These are phyloP conservation scores for Ispidina picta DNA, from an alignment of 2,797 vertebrate species.

Conservation along the genomic window DNA sequence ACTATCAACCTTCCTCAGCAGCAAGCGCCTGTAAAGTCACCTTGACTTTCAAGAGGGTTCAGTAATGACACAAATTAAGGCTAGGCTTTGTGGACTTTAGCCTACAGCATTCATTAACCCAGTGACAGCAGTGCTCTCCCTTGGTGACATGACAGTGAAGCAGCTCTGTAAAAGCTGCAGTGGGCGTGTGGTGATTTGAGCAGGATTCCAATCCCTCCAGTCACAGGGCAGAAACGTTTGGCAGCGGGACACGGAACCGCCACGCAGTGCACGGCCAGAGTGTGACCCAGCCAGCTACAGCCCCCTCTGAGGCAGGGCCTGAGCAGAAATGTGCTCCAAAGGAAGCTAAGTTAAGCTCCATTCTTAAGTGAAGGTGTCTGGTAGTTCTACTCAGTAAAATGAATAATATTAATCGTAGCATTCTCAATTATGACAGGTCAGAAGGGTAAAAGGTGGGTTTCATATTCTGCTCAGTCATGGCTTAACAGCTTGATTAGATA, in stretches of 20 bases:
- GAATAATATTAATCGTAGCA: neutral
- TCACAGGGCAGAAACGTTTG: neutral
- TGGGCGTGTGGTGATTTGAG: slow-evolving; percentile 27
- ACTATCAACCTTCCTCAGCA: neutral
- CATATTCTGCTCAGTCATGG: neutral
- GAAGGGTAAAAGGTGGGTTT: neutral
- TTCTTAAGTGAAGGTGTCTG: neutral
- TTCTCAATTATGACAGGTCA: neutral
- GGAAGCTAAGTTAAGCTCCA: neutral
- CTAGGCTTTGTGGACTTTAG: neutral
- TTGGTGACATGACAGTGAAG: neutral
- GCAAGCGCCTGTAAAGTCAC: neutral
- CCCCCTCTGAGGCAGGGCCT: neutral
- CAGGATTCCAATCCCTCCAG: slow-evolving; percentile 40
- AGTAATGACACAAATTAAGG: neutral
- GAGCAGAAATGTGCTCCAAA: neutral
- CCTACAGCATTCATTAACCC: neutral
- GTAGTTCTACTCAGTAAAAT: neutral
- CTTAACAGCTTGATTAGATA: neutral
- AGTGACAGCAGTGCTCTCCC: neutral
- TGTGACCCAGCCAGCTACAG: fast-evolving
- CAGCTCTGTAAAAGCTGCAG: neutral
- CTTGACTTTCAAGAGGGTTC: neutral
- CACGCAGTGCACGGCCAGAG: neutral
- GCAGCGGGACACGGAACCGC: slow-evolving; percentile 22